These are phyloP conservation scores for Mycetomoellerius zeteki DNA, from an alignment of 1,140 invertebrate species.

Conservation along the genomic window DNA sequence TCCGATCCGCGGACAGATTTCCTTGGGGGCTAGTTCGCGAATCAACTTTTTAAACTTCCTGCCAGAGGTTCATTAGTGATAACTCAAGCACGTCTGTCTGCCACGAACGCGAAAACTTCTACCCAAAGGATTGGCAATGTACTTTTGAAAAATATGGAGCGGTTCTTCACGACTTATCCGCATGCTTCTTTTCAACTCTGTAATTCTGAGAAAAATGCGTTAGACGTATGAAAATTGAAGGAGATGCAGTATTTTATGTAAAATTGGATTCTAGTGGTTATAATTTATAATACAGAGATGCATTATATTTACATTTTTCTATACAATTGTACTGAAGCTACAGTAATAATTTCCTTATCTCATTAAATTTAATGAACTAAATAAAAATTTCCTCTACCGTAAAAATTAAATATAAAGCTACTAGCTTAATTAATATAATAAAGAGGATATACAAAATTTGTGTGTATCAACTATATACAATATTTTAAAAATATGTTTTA, in stretches of 20 bases:
- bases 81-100: constrained; percentile 72
- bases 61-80: constrained; percentile 76
- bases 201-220: constrained; percentile 46
- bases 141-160: constrained; percentile 68
- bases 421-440: not conserved
- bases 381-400: not conserved
- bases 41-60: constrained; percentile 80
- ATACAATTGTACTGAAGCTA: not conserved
- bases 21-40: constrained; percentile 75
- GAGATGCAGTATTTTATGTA: not conserved
- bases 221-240: not conserved
- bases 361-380: constrained; percentile 6
- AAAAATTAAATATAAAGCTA: not conserved
- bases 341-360: not conserved
- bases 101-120: constrained; percentile 66
- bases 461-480: not conserved
- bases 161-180: constrained; percentile 59
- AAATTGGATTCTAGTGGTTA: not conserved
- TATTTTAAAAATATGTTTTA: not conserved
- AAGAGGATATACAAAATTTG: not conserved
- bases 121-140: constrained; percentile 49
- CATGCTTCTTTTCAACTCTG: constrained; percentile 51
- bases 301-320: constrained; percentile 14
- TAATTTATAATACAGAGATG: constrained; percentile 12
- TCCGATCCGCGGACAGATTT: constrained; percentile 74